A percentile compares a stretch with the other conserved stretches of the same genome.
Conservation (phyloP, 2,888 invertebrate species). For the Scaptomyza polygonia region DNA sequence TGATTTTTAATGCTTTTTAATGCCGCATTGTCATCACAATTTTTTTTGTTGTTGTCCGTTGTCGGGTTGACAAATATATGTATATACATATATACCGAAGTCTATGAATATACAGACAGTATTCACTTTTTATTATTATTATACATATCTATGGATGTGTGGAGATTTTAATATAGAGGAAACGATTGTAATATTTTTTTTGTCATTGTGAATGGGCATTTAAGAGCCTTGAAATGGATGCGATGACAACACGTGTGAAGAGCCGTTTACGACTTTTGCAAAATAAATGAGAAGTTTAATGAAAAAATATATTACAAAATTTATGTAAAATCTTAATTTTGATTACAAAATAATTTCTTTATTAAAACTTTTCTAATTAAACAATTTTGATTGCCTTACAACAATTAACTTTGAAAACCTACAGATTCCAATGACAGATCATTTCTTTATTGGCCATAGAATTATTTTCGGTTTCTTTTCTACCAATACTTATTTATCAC, state of each 20-base stretch:
- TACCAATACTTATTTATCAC: not conserved
- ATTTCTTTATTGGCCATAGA: not conserved
- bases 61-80: constrained; percentile 25
- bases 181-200: constrained; percentile 35
- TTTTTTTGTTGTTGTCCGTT: constrained; percentile 43
- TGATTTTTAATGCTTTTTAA: constrained; percentile 66
- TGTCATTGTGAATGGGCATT: constrained; percentile 22
- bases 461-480: too few species aligned
- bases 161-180: constrained; percentile 13
- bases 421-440: not conserved
- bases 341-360: too few species aligned
- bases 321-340: too few species aligned
- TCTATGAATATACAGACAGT: constrained; percentile 14
- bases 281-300: constrained; percentile 15
- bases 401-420: not conserved
- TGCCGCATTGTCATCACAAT: constrained; percentile 74
- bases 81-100: constrained; percentile 1
- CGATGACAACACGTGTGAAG: constrained; percentile 47
- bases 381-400: too few species aligned
- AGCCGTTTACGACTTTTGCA: constrained; percentile 35
- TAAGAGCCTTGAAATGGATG: constrained; percentile 39
- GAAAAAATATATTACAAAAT: constrained; percentile 20
- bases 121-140: constrained; percentile 17
- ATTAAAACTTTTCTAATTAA: too few species aligned
- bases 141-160: constrained; percentile 6